Evolutionary conservation across 2,888 invertebrate genomes (phyloP).

Genomic region (Margaritifera margaritifera): DNA sequence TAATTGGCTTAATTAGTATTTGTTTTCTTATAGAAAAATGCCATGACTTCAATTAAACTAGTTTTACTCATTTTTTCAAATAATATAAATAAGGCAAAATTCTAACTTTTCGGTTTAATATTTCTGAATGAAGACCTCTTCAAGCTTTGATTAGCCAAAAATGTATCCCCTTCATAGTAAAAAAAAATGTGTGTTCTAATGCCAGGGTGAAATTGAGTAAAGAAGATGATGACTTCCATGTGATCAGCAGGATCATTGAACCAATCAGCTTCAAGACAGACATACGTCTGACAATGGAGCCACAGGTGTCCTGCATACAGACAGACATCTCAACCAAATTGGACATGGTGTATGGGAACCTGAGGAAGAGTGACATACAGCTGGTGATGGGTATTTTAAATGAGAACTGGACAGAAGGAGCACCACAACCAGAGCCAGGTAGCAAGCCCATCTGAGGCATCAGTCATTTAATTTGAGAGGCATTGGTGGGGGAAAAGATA

Average conservation of each 20-base stretch:
- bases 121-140: not conserved
- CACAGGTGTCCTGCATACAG: slow-evolving; percentile 73
- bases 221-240: slow-evolving; percentile 80
- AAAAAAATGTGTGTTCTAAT: not conserved
- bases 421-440: slow-evolving; percentile 56
- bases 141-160: not conserved
- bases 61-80: too few species aligned
- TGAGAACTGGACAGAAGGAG: slow-evolving; percentile 79
- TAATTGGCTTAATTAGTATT: too few species aligned
- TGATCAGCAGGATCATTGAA: slow-evolving; percentile 84
- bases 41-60: too few species aligned
- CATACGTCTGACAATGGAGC: slow-evolving; percentile 80
- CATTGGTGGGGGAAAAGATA: too few species aligned
- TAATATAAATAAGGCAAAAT: too few species aligned
- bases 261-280: slow-evolving; percentile 83
- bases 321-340: slow-evolving; percentile 81
- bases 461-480: too few species aligned
- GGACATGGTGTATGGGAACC: slow-evolving; percentile 78
- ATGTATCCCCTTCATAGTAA: not conserved
- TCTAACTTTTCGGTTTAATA: too few species aligned
- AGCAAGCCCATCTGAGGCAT: not conserved
- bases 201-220: slow-evolving; percentile 22
- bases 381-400: slow-evolving; percentile 82
- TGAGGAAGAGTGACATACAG: slow-evolving; percentile 84
- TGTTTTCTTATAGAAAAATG: too few species aligned